Evolutionary conservation across 2,113 vertebrate genomes (phyloP).

Genomic region (Anarhynchus alexandrinus): DNA sequence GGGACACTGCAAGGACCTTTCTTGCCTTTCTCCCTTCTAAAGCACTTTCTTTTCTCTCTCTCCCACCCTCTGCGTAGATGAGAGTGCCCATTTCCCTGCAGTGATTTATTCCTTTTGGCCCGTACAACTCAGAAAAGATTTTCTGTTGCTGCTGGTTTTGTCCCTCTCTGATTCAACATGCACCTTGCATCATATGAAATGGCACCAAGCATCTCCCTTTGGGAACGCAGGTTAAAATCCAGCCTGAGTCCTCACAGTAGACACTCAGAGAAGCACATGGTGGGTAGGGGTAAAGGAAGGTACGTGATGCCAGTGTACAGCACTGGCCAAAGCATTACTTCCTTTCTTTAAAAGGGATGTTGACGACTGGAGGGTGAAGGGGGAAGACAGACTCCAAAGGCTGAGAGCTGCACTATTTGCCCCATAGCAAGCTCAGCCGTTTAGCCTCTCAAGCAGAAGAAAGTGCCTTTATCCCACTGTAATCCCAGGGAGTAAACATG

Average conservation of each 20-base stretch:
- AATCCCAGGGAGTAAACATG: conserved; percentile 1
- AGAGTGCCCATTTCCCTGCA: neutral
- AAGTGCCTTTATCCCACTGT: neutral
- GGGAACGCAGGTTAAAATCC: neutral
- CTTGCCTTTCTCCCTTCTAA: neutral
- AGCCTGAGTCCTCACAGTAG: neutral
- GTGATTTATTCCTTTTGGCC: neutral
- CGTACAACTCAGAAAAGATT: neutral
- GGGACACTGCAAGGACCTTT: neutral
- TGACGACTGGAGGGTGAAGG: neutral
- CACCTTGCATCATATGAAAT: neutral
- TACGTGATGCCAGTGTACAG: neutral
- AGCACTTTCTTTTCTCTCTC: neutral
- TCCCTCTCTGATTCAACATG: neutral
- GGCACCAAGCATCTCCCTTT: neutral
- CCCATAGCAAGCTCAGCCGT: neutral
- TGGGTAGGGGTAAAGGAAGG: neutral
- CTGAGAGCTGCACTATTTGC: neutral
- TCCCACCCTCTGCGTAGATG: neutral
- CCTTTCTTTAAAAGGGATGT: neutral
- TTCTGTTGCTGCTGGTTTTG: neutral
- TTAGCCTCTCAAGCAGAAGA: neutral
- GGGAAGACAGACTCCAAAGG: neutral
- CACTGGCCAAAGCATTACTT: neutral
- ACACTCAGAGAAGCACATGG: neutral